Evolutionary conservation across 1,140 invertebrate genomes (phyloP), one percentile per base, ranked within the genome.

Genomic region (Neodiprion virginianus): DNA sequence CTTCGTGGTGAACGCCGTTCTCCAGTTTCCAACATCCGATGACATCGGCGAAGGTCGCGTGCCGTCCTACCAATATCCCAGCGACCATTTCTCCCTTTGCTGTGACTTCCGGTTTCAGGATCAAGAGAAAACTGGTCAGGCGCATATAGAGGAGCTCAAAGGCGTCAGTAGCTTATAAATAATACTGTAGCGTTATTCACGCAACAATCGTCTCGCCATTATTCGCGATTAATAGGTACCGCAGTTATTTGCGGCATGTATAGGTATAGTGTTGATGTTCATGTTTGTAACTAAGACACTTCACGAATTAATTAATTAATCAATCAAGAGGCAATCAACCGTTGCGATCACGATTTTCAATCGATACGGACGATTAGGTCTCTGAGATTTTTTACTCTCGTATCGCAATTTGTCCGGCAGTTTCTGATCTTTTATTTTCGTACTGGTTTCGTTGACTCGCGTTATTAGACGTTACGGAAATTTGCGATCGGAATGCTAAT

Each of bases 81-180:
- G 94, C 11, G 95, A 96, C 89, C 95, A 96, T 84, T 93, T 96
- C 79, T 94, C 94, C 0, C 87, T 96, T 21, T 91, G 94, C 17
- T 92, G 91, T 84, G 94, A 96, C 84, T 91, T 95, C 48, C 73
- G 69, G 10, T 66, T 81, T 40, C 72, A 66, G 9, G 71, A 71
- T 48, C 71, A 17, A 72, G 53, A 61, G 53, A 61, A 8, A 61
- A 61, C 53, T 4, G 53, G 8, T 5, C 53, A 61, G 53, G 8
- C 53, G 11, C 53, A 61, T 17, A 61, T 17, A 12, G 53, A 61
- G 53, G 53, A 61, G n/a, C 53, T 61, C 11, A 61, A 61, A 61
- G 53, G 53, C 11, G 8, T 17, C 4, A 61, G 53, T 61, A 61
- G 53, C 53, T 61, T 61, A 61, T 61, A 61, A 61, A 61, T 7